Evolutionary conservation across 2,888 invertebrate genomes (phyloP), one percentile per base, ranked within the genome.

Genomic region (Gymnocheta viridis): DNA sequence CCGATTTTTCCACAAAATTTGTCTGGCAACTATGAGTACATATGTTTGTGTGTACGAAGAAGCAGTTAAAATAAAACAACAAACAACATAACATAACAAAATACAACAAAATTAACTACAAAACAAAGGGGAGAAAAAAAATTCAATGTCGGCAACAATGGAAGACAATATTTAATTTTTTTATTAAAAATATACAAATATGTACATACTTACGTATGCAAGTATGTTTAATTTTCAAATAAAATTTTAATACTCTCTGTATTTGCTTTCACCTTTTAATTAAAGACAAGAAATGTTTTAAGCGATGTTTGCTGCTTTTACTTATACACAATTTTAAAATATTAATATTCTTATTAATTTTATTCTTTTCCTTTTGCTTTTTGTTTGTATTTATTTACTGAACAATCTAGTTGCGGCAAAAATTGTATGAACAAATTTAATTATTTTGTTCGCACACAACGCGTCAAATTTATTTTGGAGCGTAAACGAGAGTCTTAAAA

Each of bases 351-450:
- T 19, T 4, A 17, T 4, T 7, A 19, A 47, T 47, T 47, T 41
- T 47, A 44, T 17, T 27, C 7, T 41, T 54, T 74, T 54, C 27
- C 19, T 41, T 44, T 38, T 19, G n/a, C 27, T 38, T 32, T 58
- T 7, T 56, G 19, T 60, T 72, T 41, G 10, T 64, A 70, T 32
- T 66, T 41, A 49, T 51, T 47, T 47, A 17, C 29, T 6, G 5
- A 62, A 49, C 24, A 29, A 49, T 74, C 74, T 79, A 83, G 58
- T 83, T 79, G 82, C 74, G 74, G 74, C 32, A 74, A 51, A 74
- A 69, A 24, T 19, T 41, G 54, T 35, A 81, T 51, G 14, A 56
- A 54, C 6, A 47, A 58, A 54, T 62, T 29, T 19, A 47, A 5
- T 38, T 29, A 35, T 27, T 73, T 56, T 27, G 22, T 67, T n/a